Percentiles rank a stretch among this genome's conserved stretches.
Conservation (phyloP, 2,888 invertebrate genomes). For the Macrophya annulata region DNA sequence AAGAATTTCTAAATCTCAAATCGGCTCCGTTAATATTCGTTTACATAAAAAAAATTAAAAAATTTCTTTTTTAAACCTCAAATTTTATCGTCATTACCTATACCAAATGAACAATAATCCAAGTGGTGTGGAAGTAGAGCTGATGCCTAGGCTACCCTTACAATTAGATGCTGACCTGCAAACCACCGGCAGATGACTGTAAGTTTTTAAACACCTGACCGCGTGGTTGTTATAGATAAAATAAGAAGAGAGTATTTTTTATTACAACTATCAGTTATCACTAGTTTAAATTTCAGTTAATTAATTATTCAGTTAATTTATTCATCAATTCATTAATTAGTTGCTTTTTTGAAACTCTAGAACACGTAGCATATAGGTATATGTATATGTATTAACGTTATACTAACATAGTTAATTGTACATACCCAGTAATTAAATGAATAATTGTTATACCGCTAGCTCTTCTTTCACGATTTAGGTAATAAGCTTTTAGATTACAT, state of each 20-base stretch:
- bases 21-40: not conserved
- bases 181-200: conserved; percentile 75
- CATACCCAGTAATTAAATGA: not conserved
- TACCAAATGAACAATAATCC: conserved; percentile 76
- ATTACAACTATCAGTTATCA: not conserved
- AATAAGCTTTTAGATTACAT: not conserved
- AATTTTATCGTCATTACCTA: not conserved
- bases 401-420: not conserved
- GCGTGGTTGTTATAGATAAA: conserved; percentile 23
- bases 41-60: not conserved
- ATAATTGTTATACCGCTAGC: not conserved
- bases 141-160: conserved; percentile 73
- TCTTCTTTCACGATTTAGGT: not conserved
- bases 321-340: not conserved
- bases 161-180: conserved; percentile 70
- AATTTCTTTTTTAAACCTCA: not conserved
- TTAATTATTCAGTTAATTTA: not conserved
- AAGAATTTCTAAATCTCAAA: not conserved
- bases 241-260: not conserved
- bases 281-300: not conserved
- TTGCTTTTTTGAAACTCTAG: not conserved
- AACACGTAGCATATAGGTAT: no score
- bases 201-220: conserved; percentile 67
- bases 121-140: conserved; percentile 74
- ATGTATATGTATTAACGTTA: no score